Base-by-base conservation (phyloP, 1,140 invertebrate species). In the Ridgeia piscesae region DNA sequence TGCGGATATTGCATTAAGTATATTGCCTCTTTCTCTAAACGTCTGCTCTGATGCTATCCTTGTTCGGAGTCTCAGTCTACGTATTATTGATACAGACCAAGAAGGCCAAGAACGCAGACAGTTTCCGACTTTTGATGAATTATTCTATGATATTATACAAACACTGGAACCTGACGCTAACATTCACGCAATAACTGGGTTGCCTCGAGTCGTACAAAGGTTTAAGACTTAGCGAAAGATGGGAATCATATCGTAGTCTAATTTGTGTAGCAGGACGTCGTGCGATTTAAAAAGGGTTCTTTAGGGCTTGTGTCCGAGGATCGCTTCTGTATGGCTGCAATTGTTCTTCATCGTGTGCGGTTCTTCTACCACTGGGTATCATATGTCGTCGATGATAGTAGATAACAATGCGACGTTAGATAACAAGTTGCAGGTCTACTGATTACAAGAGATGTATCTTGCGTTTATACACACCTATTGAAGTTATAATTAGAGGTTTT, bases 401-500 rank as follows among this genome's bases (percentile, higher is more conserved):
- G 58, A 31, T 77, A 77, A 42, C 42, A 42, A 6, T 6, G 14
- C 58, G 58, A 14, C 58, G 27, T 77, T 77, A 17, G 58, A 77
- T 31, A 77, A 77, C 58, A 9, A 14, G 58, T 77, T 77, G 42
- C 27, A 8, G 11, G 17, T 27, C 4, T 77, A 31, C 27, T 21
- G 2, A 0, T 77, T 31, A 9, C 17, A 77, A 77, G 27, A 77
- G 58, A 77, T 31, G 58, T 21, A 77, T 17, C 27, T 77, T 77
- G 27, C 27, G 14, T 77, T 31, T 77, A 77, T 9, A 77, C 11
- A 21, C 58, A 77, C 58, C 58, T 77, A 77, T 77, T 77, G 58
- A 77, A 77, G 58, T 77, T 77, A 77, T 77, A 77, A 77, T 77
- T 77, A n/a, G n/a, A n/a, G n/a, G n/a, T n/a, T n/a, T n/a, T n/a